These are phyloP conservation scores for Brienomyrus brachyistius DNA, from an alignment of 2,113 vertebrate genomes.

Conservation along the genomic window DNA sequence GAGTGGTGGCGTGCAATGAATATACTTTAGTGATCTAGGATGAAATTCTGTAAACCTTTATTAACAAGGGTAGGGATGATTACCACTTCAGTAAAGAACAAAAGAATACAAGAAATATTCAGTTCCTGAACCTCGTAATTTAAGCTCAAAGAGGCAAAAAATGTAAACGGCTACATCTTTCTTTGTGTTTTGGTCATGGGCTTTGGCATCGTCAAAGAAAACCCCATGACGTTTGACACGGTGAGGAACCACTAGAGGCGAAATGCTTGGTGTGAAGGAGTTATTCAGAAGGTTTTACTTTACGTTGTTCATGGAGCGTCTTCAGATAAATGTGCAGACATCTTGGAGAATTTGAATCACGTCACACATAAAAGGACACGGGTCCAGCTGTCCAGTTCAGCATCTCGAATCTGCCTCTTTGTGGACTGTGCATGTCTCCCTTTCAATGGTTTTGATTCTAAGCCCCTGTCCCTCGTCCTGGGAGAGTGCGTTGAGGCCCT, in stretches of 20 bases:
- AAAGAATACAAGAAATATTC: neutral
- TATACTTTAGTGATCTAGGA: neutral
- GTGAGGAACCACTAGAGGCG: neutral
- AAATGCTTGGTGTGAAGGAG: neutral
- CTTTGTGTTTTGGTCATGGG: neutral
- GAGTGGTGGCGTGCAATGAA: neutral
- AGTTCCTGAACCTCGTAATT: neutral
- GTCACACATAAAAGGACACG: neutral
- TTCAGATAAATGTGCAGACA: neutral
- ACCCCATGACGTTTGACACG: neutral
- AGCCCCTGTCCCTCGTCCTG: conserved; percentile 36
- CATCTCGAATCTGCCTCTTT: conserved; percentile 18
- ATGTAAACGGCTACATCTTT: neutral
- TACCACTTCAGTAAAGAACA: neutral
- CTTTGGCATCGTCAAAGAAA: neutral
- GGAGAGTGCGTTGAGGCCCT: conserved; percentile 38
- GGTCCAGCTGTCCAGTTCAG: conserved; percentile 13
- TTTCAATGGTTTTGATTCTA: conserved; percentile 25
- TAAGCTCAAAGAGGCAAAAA: neutral
- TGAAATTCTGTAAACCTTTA: neutral
- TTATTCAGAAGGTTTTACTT: neutral
- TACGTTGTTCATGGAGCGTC: neutral
- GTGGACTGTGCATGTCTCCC: conserved; percentile 10
- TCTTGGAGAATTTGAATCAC: neutral
- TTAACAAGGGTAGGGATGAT: neutral